Conservation (phyloP, 1,140 invertebrate species). For the Drosophila pruinosa region DNA sequence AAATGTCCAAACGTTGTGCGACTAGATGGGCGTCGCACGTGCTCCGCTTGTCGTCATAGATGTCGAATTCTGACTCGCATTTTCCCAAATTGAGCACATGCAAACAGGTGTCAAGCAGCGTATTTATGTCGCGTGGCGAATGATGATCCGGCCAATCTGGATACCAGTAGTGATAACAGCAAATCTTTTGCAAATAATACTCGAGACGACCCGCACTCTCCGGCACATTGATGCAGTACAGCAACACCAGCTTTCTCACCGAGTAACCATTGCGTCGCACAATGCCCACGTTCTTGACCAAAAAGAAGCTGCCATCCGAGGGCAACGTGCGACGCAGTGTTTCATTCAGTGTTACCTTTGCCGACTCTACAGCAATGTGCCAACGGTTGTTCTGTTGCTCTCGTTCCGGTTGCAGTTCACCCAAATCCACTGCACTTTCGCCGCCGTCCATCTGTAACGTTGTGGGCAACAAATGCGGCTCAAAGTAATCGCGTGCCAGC, state of each 20-base stretch:
- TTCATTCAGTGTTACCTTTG: constrained; percentile 52
- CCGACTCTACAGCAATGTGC: constrained; percentile 69
- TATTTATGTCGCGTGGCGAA: constrained; percentile 85
- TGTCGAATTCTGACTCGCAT: constrained; percentile 76
- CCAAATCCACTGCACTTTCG: constrained; percentile 11
- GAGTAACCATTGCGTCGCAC: constrained; percentile 86
- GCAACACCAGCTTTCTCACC: constrained; percentile 84
- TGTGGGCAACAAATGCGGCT: constrained; percentile 48
- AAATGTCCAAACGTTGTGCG: constrained; percentile 66
- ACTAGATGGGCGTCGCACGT: constrained; percentile 54
- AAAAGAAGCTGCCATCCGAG: constrained; percentile 82
- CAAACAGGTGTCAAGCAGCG: constrained; percentile 85
- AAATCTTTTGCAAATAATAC: constrained; percentile 74
- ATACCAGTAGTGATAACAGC: constrained; percentile 87
- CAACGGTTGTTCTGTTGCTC: constrained; percentile 29
- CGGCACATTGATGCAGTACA: constrained; percentile 71
- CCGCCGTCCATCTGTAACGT: constrained; percentile 30
- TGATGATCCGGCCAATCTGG: constrained; percentile 88
- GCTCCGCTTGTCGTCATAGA: constrained; percentile 50
- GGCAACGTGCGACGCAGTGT: constrained; percentile 43
- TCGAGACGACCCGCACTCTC: constrained; percentile 34
- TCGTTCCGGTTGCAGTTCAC: constrained; percentile 22
- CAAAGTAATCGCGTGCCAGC: constrained; percentile 60
- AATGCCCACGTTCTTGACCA: constrained; percentile 86
- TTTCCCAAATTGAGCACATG: constrained; percentile 84